Conservation (phyloP, 2,888 invertebrate species). For the Megamerina dolium region DNA sequence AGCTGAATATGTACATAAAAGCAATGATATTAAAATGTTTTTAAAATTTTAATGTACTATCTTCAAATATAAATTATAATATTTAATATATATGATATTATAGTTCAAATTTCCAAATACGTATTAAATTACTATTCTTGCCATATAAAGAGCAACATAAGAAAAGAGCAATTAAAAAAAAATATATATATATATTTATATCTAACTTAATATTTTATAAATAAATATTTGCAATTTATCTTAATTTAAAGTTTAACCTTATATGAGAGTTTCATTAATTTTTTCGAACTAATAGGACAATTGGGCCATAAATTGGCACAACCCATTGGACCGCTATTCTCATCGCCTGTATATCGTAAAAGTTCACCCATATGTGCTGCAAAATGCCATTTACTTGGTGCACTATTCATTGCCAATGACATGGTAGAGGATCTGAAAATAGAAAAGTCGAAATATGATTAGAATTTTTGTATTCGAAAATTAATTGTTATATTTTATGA, state of each 20-base stretch:
- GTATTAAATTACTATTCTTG: too few relatives aligned
- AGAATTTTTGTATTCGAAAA: background rate
- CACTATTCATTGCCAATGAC: constrained; percentile 48
- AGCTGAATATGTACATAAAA: too few relatives aligned
- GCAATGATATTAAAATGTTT: too few relatives aligned
- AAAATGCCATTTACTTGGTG: constrained; percentile 50
- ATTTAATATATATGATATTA: too few relatives aligned
- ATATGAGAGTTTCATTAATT: constrained; percentile 46
- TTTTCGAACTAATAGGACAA: constrained; percentile 50
- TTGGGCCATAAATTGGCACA: constrained; percentile 49
- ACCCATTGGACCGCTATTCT: constrained; percentile 45
- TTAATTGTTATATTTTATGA: constrained; percentile 7
- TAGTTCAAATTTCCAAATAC: too few relatives aligned
- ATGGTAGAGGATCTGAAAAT: constrained; percentile 46
- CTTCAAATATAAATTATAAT: too few relatives aligned
- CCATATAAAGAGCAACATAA: too few relatives aligned
- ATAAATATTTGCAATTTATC: too few relatives aligned
- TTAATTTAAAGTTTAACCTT: constrained; percentile 40
- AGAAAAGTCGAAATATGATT: constrained; percentile 4
- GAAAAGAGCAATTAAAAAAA: too few relatives aligned
- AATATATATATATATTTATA: too few relatives aligned
- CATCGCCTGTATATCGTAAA: constrained; percentile 45
- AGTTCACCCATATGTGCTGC: constrained; percentile 50
- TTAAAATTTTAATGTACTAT: too few relatives aligned
- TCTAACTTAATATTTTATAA: too few relatives aligned